Conservation (phyloP, 1,140 invertebrate species). For the Drosophila sechellia region DNA sequence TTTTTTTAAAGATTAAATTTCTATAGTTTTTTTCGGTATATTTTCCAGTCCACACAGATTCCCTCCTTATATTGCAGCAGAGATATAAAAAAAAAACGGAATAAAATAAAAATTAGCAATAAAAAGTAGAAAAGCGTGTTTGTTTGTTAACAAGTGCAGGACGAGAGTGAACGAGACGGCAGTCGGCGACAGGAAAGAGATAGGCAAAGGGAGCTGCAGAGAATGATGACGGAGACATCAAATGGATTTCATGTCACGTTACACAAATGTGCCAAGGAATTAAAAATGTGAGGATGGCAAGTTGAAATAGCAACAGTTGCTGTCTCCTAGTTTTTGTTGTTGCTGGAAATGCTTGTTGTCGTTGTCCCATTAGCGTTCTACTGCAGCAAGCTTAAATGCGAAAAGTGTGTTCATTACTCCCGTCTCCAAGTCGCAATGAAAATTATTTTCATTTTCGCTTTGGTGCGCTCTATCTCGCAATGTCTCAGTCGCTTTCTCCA, state of each 20-base stretch:
- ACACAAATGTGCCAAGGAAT: slow-evolving; percentile 82
- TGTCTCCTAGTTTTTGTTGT: slow-evolving; percentile 56
- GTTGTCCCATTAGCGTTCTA: slow-evolving; percentile 75
- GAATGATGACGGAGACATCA: slow-evolving; percentile 67
- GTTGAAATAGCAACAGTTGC: slow-evolving; percentile 64
- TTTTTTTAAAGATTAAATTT: not conserved
- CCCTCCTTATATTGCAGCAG: slow-evolving; percentile 23
- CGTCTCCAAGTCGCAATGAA: slow-evolving; percentile 60
- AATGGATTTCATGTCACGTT: slow-evolving; percentile 82
- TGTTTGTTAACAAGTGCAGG: slow-evolving; percentile 79
- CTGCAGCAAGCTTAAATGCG: slow-evolving; percentile 75
- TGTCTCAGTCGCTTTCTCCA: slow-evolving; percentile 23
- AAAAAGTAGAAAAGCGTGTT: slow-evolving; percentile 83
- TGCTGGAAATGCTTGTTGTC: slow-evolving; percentile 27
- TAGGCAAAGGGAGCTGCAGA: slow-evolving; percentile 4
- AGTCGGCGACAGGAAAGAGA: not conserved
- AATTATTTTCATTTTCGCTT: slow-evolving; percentile 80
- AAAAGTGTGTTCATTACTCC: slow-evolving; percentile 81
- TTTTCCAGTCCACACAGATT: not conserved
- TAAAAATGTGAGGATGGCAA: slow-evolving; percentile 76
- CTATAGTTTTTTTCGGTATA: not conserved
- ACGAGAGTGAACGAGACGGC: slow-evolving; percentile 26
- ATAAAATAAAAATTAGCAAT: slow-evolving; percentile 83
- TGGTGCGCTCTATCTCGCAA: slow-evolving; percentile 49
- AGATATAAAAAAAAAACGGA: slow-evolving; percentile 56